These are phyloP conservation scores for Hypsopygia costalis DNA, from an alignment of 2,888 invertebrate genomes.

Conservation along the genomic window DNA sequence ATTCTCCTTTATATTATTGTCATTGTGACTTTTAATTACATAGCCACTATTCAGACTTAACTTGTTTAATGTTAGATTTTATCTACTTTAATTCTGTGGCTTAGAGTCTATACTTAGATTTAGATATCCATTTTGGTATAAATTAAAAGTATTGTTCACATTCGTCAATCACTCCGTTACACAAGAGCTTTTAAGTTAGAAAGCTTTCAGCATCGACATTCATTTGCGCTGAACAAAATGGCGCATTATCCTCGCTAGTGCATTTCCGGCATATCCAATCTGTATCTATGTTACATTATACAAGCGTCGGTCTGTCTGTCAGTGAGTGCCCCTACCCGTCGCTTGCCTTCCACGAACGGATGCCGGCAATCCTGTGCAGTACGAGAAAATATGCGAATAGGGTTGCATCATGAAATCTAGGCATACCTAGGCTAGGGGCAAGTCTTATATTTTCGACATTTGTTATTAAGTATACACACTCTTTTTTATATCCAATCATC, in stretches of 20 bases:
- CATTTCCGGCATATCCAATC: slow-evolving; percentile 18
- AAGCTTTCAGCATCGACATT: slow-evolving; percentile 7
- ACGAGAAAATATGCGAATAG: slow-evolving; percentile 22
- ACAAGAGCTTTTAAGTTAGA: slow-evolving; percentile 5
- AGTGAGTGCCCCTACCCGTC: slow-evolving; percentile 21
- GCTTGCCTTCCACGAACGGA: slow-evolving; percentile 48
- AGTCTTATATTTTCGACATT: no score
- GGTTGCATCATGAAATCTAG: no score
- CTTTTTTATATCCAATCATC: no score
- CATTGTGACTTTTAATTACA: no score
- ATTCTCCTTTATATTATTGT: no score
- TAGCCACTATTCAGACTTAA: no score
- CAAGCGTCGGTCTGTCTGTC: slow-evolving; percentile 48
- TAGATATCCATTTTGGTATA: not conserved
- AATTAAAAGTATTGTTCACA: slow-evolving; percentile 6
- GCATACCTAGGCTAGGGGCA: no score
- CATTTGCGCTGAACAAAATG: slow-evolving; percentile 5
- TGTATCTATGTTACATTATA: slow-evolving; percentile 27
- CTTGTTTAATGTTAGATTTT: no score
- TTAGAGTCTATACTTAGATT: no score
- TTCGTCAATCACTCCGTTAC: slow-evolving; percentile 1
- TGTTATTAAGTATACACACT: no score
- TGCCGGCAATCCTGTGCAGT: slow-evolving; percentile 38
- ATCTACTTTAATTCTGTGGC: no score
- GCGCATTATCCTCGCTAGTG: slow-evolving; percentile 5